phyloP scores from a whole-genome alignment of 2,113 vertebrate species.

The Physeter macrocephalus region DNA sequence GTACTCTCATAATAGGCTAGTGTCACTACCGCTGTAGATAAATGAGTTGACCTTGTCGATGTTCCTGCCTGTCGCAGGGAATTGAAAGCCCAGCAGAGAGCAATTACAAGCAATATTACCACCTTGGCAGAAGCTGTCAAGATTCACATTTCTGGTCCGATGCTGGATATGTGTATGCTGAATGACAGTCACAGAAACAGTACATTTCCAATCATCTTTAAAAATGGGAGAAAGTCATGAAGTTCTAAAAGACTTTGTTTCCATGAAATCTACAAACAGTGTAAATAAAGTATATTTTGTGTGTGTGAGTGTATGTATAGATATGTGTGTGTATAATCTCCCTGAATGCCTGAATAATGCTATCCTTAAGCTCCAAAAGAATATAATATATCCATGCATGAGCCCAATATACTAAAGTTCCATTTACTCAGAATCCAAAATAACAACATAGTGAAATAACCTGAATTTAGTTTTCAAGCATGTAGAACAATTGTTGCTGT shows the following conservation, averaged over 20 bases:
- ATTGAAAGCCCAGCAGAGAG: constrained; percentile 43
- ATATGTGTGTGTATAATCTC: background rate
- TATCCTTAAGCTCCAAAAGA: background rate
- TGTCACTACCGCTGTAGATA: background rate
- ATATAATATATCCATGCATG: background rate
- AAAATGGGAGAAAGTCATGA: background rate
- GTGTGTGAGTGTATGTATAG: background rate
- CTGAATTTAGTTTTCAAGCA: background rate
- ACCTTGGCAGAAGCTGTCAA: constrained; percentile 35
- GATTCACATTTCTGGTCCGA: background rate
- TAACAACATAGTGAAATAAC: background rate
- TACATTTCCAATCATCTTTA: constrained; percentile 2
- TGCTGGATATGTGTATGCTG: constrained; percentile 4
- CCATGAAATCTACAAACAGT: background rate
- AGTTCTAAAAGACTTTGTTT: background rate
- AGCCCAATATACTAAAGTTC: background rate
- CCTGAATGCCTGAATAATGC: background rate
- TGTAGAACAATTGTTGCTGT: background rate
- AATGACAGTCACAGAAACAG: background rate
- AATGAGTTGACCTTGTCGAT: constrained; percentile 43
- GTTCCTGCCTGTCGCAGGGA: background rate
- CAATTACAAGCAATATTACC: constrained; percentile 48
- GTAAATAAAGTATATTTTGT: background rate
- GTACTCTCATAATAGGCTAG: background rate
- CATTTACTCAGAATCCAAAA: background rate